These are phyloP conservation scores for Dinocampus coccinellae DNA, from an alignment of 2,888 invertebrate genomes.

Conservation along the genomic window DNA sequence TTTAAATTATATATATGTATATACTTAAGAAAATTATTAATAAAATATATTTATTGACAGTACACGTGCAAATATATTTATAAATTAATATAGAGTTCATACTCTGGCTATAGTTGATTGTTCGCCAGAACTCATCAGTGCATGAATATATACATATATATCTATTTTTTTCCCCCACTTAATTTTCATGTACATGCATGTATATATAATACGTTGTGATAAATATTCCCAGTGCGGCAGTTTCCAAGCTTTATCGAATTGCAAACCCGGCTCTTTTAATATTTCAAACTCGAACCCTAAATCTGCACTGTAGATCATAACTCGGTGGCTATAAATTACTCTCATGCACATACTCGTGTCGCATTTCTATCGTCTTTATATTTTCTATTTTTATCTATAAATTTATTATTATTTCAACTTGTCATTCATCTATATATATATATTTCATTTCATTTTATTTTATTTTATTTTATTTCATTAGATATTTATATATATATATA, in stretches of 20 bases:
- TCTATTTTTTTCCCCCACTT: slow-evolving; percentile 15
- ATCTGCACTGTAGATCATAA: slow-evolving; percentile 58
- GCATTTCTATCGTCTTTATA: slow-evolving; percentile 29
- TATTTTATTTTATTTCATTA: no score
- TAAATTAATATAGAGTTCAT: no score
- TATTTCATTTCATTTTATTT: no score
- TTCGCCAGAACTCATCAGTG: not conserved
- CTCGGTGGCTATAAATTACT: slow-evolving; percentile 58
- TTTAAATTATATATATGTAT: no score
- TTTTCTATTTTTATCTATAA: slow-evolving; percentile 31
- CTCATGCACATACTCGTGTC: slow-evolving; percentile 38
- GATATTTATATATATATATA: not conserved
- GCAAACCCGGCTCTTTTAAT: slow-evolving; percentile 58
- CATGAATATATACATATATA: no score
- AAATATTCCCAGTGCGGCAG: slow-evolving; percentile 49
- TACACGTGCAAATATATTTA: no score
- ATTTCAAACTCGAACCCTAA: slow-evolving; percentile 61
- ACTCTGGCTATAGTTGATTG: not conserved
- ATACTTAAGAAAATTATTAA: no score
- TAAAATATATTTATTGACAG: no score
- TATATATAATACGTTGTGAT: slow-evolving; percentile 40
- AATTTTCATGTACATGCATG: slow-evolving; percentile 39
- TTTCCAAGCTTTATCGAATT: slow-evolving; percentile 56
- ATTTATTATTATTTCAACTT: slow-evolving; percentile 16
- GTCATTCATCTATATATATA: no score